Conservation (phyloP, 2,888 invertebrate genomes). For the Xylota sylvarum region DNA sequence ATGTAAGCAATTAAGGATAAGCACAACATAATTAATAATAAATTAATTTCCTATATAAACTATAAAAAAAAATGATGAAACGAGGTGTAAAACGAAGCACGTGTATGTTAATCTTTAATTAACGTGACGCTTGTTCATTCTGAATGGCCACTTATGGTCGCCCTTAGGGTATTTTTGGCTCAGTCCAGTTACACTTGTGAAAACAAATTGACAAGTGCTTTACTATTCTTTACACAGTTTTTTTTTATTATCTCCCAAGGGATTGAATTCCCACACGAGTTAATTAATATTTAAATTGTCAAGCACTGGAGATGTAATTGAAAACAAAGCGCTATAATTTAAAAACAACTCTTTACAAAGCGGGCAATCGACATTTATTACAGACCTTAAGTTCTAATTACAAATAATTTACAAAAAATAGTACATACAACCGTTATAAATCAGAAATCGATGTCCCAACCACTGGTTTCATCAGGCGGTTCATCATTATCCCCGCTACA, state of each 20-base stretch:
- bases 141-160: not conserved
- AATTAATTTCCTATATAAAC: constrained; percentile 33
- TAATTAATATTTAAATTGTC: not conserved
- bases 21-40: constrained; percentile 48
- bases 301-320: not conserved
- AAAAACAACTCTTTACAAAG: constrained; percentile 7
- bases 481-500: constrained; percentile 93
- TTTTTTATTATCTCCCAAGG: not conserved
- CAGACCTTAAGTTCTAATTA: constrained; percentile 9
- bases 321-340: not conserved
- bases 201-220: not conserved
- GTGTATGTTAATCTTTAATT: constrained; percentile 51
- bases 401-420: constrained; percentile 16
- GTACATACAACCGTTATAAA: not conserved
- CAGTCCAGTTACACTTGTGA: constrained; percentile 5
- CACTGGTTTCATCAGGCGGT: constrained; percentile 94
- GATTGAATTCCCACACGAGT: not conserved
- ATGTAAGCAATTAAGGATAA: constrained; percentile 36
- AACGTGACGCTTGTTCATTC: constrained; percentile 25
- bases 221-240: not conserved
- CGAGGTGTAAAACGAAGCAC: constrained; percentile 15
- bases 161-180: constrained; percentile 25
- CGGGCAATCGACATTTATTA: constrained; percentile 22
- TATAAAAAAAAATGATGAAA: not conserved
- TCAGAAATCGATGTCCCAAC: constrained; percentile 96